These are phyloP conservation scores for Pelecanus crispus DNA, from an alignment of 2,113 vertebrate species.

Conservation along the genomic window DNA sequence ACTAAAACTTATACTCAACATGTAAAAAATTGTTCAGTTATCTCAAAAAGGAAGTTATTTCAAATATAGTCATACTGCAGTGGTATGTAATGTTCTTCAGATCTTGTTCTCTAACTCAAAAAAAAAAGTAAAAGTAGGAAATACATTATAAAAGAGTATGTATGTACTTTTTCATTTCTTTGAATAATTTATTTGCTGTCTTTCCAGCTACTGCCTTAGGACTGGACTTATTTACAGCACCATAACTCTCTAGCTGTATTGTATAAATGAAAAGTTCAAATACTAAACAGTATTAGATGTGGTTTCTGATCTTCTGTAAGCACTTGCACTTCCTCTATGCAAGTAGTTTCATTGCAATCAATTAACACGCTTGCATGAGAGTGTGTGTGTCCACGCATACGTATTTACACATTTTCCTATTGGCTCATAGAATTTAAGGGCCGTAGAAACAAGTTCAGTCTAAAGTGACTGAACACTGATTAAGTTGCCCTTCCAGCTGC, in stretches of 20 bases:
- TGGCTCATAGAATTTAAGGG: background rate
- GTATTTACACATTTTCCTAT: background rate
- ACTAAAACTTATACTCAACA: background rate
- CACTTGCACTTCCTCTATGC: background rate
- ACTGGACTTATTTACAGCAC: background rate
- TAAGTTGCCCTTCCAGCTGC: background rate
- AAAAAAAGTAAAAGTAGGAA: background rate
- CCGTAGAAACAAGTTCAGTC: background rate
- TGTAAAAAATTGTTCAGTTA: background rate
- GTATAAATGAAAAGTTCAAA: background rate
- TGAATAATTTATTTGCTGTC: background rate
- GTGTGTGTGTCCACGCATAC: background rate
- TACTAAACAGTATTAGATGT: background rate
- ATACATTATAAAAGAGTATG: background rate
- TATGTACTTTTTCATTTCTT: background rate
- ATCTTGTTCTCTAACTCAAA: background rate
- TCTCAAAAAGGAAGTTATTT: background rate
- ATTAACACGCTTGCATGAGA: background rate
- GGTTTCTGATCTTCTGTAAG: background rate
- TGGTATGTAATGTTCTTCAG: background rate
- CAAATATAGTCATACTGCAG: background rate
- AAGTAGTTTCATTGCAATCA: background rate
- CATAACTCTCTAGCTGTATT: background rate
- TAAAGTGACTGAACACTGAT: background rate
- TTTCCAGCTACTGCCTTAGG: background rate